Conservation (phyloP, 2,888 invertebrate genomes). For the Sceliomorpha sp. region DNA sequence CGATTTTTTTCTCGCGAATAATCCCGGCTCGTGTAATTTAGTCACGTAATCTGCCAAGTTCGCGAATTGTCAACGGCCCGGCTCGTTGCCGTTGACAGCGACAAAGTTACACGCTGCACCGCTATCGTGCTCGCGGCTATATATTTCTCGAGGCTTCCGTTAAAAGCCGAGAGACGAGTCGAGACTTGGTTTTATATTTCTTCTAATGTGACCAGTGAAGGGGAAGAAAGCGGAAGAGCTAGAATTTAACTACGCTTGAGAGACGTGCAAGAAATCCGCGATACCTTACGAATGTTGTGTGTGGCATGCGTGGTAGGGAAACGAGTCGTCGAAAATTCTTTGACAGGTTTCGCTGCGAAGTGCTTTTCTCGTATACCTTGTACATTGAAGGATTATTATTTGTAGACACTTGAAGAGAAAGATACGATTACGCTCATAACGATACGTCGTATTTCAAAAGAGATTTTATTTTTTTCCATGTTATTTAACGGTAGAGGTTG, state of each 20-base stretch:
- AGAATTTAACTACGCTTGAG: conserved; percentile 37
- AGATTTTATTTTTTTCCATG: too few relatives aligned
- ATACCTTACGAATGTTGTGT: conserved; percentile 35
- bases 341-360: conserved; percentile 26
- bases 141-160: conserved; percentile 58
- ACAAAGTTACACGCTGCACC: conserved; percentile 56
- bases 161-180: conserved; percentile 42
- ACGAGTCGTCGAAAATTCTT: conserved; percentile 38
- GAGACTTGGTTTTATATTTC: conserved; percentile 52
- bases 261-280: conserved; percentile 45
- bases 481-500: too few relatives aligned
- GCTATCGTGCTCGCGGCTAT: conserved; percentile 46
- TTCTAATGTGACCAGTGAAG: conserved; percentile 39
- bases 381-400: too few relatives aligned
- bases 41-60: conserved; percentile 56
- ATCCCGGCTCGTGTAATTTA: conserved; percentile 50
- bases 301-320: not conserved
- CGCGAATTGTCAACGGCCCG: conserved; percentile 53
- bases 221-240: conserved; percentile 53
- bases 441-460: too few relatives aligned
- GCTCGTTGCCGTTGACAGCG: conserved; percentile 53
- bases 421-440: too few relatives aligned
- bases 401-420: too few relatives aligned
- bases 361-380: too few relatives aligned
- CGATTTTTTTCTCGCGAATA: conserved; percentile 44